Base-by-base conservation (phyloP, 2,797 vertebrate genomes). In the Pygocentrus nattereri region DNA sequence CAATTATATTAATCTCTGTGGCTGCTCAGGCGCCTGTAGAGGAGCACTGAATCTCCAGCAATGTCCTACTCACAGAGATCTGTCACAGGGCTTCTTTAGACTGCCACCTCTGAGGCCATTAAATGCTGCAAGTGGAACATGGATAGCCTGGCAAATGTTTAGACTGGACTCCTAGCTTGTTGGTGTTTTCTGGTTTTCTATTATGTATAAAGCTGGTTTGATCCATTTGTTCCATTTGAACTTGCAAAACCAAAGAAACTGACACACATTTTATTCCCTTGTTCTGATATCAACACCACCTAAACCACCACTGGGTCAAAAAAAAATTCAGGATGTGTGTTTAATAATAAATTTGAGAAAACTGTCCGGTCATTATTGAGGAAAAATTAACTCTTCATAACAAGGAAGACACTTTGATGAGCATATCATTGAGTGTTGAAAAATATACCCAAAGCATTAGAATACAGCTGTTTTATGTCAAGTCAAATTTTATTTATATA, bases 1-100 rank as follows among this genome's bases (percentile, higher is more conserved):
- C 83, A 88, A 88, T 89, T 89, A 87, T 86, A 86, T 84, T 86
- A 86, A 85, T 85, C 85, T 85, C 84, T 77, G 78, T 80, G 70
- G 77, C 80, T 82, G 83, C 80, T 80, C 84, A 62, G 47, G 79
- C 38, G 76, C 80, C 79, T 74, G 76, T 82, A 59, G 79, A 82
- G 70, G 65, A 69, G 78, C 79, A 30, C 75, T 81, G 84, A 79
- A 83, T 81, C 75, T 76, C 71, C 50, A 59, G 27, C 59, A n/a
- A 16, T 31, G 64, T 75, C 75, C 62, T 34, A 67, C 58, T 62
- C 80, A 16, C 68, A 64, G 41, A 70, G 78, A 72, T 71, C 74
- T 76, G 58, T 72, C 71, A 23, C 30, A 70, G 59, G 62, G 12
- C 16, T 34, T 38, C 80, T 69, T 52, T 68, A 19, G 49, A 58